Conservation (phyloP, 1,140 invertebrate genomes). For the Patella vulgata region DNA sequence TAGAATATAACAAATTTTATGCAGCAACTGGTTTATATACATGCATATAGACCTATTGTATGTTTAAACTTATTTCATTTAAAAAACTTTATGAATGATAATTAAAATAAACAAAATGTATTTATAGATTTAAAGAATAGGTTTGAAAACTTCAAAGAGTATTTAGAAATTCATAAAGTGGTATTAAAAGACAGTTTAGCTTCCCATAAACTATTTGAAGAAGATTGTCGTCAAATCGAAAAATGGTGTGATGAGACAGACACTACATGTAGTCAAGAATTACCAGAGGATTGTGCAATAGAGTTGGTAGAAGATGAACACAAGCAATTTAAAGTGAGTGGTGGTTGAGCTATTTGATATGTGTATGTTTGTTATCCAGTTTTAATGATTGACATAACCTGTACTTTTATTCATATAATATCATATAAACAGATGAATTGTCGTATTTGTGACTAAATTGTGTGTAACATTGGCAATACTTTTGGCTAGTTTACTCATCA, state of each 20-base stretch:
- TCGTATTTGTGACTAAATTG: too few relatives aligned
- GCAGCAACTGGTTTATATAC: too few relatives aligned
- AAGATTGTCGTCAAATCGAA: constrained; percentile 60
- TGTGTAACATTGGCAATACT: too few relatives aligned
- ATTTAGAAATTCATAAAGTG: constrained; percentile 66
- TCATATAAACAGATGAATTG: too few relatives aligned
- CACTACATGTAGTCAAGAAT: constrained; percentile 65
- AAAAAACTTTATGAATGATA: too few relatives aligned
- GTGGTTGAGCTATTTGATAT: background rate
- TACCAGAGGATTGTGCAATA: constrained; percentile 49
- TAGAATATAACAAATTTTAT: too few relatives aligned
- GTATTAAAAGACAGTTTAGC: constrained; percentile 76
- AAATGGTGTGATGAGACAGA: constrained; percentile 73
- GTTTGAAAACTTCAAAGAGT: constrained; percentile 42
- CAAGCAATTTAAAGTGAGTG: constrained; percentile 71
- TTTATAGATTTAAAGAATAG: constrained; percentile 45
- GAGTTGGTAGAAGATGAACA: constrained; percentile 79
- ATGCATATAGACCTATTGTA: too few relatives aligned
- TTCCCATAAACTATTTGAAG: constrained; percentile 62
- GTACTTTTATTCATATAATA: too few relatives aligned
- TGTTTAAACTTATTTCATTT: too few relatives aligned
- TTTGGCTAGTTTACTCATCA: too few relatives aligned
- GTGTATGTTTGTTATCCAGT: background rate
- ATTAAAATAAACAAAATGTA: too few relatives aligned
- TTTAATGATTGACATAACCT: too few relatives aligned